Conservation (phyloP, 2,888 invertebrate genomes). For the Neoaliturus tenellus region DNA sequence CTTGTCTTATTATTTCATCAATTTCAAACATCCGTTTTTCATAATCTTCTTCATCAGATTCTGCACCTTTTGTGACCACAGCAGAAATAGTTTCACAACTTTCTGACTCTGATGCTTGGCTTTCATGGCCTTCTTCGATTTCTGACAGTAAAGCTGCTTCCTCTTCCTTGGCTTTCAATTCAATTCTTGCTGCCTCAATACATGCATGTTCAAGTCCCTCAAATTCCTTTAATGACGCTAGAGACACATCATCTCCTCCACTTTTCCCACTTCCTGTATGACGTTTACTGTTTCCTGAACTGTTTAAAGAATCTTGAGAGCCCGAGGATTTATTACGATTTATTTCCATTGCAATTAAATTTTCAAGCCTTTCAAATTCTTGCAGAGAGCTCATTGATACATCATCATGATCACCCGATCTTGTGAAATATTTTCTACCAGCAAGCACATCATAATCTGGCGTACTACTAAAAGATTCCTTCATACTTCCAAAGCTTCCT, state of each 20-base stretch:
- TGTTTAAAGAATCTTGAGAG: constrained; percentile 90
- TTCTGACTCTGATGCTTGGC: constrained; percentile 76
- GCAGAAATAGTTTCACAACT: constrained; percentile 79
- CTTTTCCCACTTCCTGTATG: constrained; percentile 77
- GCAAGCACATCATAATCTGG: constrained; percentile 93
- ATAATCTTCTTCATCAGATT: constrained; percentile 78
- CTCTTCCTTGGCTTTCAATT: constrained; percentile 90
- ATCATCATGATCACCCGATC: constrained; percentile 92
- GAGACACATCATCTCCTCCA: constrained; percentile 89
- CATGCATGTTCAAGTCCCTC: constrained; percentile 94
- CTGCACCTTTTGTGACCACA: constrained; percentile 76
- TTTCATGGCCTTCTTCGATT: constrained; percentile 78
- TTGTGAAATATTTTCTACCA: constrained; percentile 88
- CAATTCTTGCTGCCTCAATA: constrained; percentile 88
- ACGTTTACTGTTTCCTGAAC: constrained; percentile 73
- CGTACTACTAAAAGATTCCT: constrained; percentile 93
- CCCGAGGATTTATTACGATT: constrained; percentile 79
- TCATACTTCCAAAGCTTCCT: constrained; percentile 85
- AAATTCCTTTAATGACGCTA: constrained; percentile 93
- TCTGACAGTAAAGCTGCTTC: constrained; percentile 84
- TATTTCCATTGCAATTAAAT: constrained; percentile 88
- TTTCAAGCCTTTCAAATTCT: constrained; percentile 95
- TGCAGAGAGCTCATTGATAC: constrained; percentile 94
- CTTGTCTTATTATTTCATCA: constrained; percentile 81
- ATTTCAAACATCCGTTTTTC: constrained; percentile 82